These are phyloP conservation scores for Marcusenius ussheri DNA, from an alignment of 2,113 vertebrate species.

Conservation along the genomic window DNA sequence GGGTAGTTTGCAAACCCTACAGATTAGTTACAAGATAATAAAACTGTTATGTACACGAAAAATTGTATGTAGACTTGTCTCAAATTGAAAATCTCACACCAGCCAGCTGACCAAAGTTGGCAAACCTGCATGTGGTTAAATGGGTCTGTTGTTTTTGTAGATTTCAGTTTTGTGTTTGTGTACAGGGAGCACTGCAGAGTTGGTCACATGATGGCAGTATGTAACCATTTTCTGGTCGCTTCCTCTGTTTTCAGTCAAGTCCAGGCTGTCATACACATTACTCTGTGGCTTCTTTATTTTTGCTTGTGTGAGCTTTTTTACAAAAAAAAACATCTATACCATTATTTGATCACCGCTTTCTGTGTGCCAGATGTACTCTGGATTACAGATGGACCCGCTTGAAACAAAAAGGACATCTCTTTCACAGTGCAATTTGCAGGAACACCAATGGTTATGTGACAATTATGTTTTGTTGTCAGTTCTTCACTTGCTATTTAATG, in stretches of 20 bases:
- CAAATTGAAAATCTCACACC: too few species aligned
- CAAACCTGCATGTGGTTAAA: background rate
- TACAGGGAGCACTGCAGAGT: background rate
- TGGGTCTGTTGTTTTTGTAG: background rate
- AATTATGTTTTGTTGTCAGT: slow-evolving; percentile 21
- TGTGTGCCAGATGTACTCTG: background rate
- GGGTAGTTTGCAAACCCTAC: too few species aligned
- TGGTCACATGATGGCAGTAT: slow-evolving; percentile 1
- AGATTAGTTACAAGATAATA: too few species aligned
- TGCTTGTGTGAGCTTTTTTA: background rate
- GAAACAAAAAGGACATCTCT: background rate
- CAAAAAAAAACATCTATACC: background rate
- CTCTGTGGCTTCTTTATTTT: background rate
- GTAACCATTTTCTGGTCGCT: background rate
- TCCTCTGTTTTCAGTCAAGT: background rate
- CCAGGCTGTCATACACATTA: background rate
- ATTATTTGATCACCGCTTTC: background rate
- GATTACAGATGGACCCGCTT: background rate
- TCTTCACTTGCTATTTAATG: background rate
- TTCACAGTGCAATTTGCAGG: background rate
- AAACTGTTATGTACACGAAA: too few species aligned
- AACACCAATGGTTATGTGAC: background rate
- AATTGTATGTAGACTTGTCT: too few species aligned
- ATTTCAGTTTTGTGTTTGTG: background rate
- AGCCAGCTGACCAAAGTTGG: too few species aligned